phyloP scores from a whole-genome alignment of 2,113 vertebrate species.

The Cygnus atratus region DNA sequence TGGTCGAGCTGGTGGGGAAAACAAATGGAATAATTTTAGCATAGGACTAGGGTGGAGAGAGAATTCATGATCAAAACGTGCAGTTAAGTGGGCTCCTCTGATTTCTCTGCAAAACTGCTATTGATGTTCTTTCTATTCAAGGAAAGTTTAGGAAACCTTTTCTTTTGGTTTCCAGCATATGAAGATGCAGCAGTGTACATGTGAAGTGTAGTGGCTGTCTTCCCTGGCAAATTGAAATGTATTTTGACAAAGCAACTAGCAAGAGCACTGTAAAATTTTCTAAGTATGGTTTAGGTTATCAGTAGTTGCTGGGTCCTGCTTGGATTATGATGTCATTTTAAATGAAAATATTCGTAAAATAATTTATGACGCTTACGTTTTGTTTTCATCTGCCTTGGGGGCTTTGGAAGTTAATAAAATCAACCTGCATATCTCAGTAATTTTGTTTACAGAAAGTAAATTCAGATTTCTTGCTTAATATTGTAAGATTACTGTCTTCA shows the following conservation, averaged over 20 bases:
- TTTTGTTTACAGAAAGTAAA: slow-evolving; percentile 37
- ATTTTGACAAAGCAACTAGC: not conserved
- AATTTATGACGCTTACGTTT: not conserved
- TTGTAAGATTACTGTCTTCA: not conserved
- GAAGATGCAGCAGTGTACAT: not conserved
- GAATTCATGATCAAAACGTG: not conserved
- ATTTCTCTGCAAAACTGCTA: not conserved
- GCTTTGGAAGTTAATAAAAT: slow-evolving; percentile 37
- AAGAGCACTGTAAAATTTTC: not conserved
- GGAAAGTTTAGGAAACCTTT: not conserved
- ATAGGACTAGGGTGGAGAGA: not conserved
- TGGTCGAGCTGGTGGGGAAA: not conserved
- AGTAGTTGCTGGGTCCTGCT: not conserved
- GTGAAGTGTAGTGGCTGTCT: not conserved
- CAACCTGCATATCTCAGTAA: slow-evolving; percentile 29
- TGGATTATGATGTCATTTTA: slow-evolving; percentile 17
- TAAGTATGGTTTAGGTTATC: not conserved
- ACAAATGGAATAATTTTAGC: not conserved
- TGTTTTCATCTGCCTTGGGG: not conserved
- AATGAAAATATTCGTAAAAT: not conserved
- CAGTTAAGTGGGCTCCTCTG: not conserved
- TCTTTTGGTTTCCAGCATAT: not conserved
- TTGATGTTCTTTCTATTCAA: not conserved
- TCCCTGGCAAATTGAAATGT: not conserved
- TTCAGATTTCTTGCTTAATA: slow-evolving; percentile 29